Evolutionary conservation across 2,113 vertebrate genomes (phyloP).

Genomic region (Callipepla californica): DNA sequence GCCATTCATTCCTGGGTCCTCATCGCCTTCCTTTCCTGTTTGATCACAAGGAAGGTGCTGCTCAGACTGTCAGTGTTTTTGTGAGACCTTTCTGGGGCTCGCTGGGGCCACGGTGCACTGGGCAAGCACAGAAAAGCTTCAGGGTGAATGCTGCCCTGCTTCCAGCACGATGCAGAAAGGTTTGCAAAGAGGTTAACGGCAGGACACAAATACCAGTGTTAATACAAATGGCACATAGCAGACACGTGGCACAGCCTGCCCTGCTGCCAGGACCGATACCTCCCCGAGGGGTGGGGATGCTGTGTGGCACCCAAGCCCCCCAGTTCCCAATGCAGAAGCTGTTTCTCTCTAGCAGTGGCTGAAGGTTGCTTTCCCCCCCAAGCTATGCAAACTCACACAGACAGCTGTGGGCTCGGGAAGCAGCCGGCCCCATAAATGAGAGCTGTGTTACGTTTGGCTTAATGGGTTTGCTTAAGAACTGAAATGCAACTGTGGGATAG

Average conservation of each 20-base stretch:
- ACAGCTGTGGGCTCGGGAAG: background rate
- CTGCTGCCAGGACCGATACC: background rate
- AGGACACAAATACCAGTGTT: background rate
- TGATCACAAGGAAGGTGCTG: background rate
- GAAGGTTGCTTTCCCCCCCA: background rate
- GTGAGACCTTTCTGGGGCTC: background rate
- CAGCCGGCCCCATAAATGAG: fast-evolving
- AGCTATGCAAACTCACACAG: background rate
- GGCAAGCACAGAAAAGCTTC: background rate
- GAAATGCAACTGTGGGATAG: fast-evolving
- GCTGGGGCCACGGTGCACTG: fast-evolving
- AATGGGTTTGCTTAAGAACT: background rate
- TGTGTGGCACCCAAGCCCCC: background rate
- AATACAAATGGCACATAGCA: background rate
- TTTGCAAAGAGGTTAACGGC: background rate
- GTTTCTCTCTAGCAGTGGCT: background rate
- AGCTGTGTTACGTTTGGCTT: background rate
- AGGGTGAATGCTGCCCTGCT: fast-evolving
- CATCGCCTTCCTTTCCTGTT: background rate
- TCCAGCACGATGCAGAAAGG: background rate
- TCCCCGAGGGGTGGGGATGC: background rate
- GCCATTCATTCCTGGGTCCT: fast-evolving
- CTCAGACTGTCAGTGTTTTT: background rate
- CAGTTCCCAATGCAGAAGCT: background rate
- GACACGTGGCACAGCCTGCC: background rate